Evolutionary conservation across 2,113 vertebrate genomes (phyloP), one percentile per base, ranked within the genome.

Genomic region (Lagopus leucura): DNA sequence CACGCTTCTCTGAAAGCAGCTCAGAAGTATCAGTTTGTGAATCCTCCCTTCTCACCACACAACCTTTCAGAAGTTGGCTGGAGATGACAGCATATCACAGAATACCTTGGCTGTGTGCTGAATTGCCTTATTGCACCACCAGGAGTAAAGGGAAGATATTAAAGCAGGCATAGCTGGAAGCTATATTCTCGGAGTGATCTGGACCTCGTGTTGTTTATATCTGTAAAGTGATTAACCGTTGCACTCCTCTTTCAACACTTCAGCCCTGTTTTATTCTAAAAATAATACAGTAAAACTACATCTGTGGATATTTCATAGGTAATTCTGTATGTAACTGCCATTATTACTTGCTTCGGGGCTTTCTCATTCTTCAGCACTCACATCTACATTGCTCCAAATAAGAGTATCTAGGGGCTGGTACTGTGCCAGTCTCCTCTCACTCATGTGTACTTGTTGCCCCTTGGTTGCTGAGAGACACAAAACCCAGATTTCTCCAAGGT

Each of bases 161-260:
- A 8, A 86, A 57, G 27, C 40, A 73, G 54, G 12, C 40, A 9
- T 48, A 63, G 55, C 21, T 92, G 64, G 42, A 88, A 89, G 64
- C 10, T 4, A 0, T 43, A n/a, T 60, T 88, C 89, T 55, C 42
- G 80, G 75, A 71, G 80, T 47, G 50, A 21, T 71, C 84, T 77
- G 78, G 47, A 77, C 30, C 42, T 89, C 25, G 0, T 40, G 55
- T 69, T 86, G 76, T 57, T 92, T 57, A 6, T 71, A 67, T 82
- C 84, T 78, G 42, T 77, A 57, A 74, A 89, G 42, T 1, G 2
- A 82, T 93, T 88, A 92, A 86, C 85, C 60, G 22, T 71, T 74
- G 47, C 55, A 52, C 85, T 86, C 75, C 71, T 80, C 89, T 86
- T 91, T 89, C 91, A 94, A 67, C 85, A 61, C 25, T 2, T 79